phyloP scores from a whole-genome alignment of 2,888 invertebrate species.

The Chrysotoxum bicinctum region DNA sequence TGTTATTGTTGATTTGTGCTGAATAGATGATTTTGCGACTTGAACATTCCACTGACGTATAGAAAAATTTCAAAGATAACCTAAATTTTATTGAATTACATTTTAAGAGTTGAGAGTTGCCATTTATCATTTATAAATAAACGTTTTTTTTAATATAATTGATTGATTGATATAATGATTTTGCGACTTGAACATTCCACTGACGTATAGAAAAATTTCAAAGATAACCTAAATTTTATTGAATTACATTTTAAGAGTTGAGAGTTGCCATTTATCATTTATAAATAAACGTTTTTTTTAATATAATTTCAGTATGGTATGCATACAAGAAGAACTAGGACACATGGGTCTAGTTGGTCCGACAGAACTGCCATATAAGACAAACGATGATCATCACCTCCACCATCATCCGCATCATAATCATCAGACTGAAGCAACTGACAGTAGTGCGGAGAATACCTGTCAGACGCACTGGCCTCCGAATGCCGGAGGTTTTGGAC shows the following conservation, averaged over 20 bases:
- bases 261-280: constrained; percentile 42
- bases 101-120: constrained; percentile 57
- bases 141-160: no score
- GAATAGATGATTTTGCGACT: constrained; percentile 30
- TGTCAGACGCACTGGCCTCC: constrained; percentile 82
- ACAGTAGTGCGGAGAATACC: constrained; percentile 81
- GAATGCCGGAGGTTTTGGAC: constrained; percentile 80
- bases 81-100: constrained; percentile 35
- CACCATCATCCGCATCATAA: constrained; percentile 75
- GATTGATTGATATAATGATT: no score
- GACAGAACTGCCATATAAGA: constrained; percentile 79
- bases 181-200: constrained; percentile 34
- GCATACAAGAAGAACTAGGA: constrained; percentile 85
- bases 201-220: constrained; percentile 26
- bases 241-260: constrained; percentile 12
- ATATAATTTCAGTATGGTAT: constrained; percentile 84
- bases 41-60: constrained; percentile 44
- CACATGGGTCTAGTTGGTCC: constrained; percentile 81
- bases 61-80: constrained; percentile 31
- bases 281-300: constrained; percentile 38
- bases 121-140: neutral
- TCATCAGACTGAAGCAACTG: constrained; percentile 78
- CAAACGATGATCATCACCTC: constrained; percentile 71
- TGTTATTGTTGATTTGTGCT: constrained; percentile 30
- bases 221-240: constrained; percentile 51